These are phyloP conservation scores for Cantharis lateralis DNA, from an alignment of 2,888 invertebrate genomes.

Conservation along the genomic window DNA sequence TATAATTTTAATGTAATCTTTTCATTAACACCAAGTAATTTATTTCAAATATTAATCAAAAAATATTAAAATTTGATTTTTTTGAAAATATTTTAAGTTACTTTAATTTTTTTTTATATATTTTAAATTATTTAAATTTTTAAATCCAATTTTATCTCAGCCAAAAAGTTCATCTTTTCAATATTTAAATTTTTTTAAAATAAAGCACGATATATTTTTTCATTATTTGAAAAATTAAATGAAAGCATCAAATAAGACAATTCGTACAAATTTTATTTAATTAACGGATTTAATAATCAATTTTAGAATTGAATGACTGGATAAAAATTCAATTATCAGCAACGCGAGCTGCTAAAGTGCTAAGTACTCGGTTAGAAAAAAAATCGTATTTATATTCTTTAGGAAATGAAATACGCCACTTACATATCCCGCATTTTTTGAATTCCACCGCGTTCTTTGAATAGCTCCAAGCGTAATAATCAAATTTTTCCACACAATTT, in stretches of 20 bases:
- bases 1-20: neutral
- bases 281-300: neutral
- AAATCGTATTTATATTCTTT: slow-evolving; percentile 1
- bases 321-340: slow-evolving; percentile 28
- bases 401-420: neutral
- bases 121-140: no score
- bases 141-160: neutral
- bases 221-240: neutral
- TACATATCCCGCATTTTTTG: neutral
- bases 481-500: neutral
- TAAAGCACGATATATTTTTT: neutral
- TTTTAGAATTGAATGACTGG: slow-evolving; percentile 16
- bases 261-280: neutral
- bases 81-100: neutral
- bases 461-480: neutral
- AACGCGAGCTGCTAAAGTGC: slow-evolving; percentile 1
- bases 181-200: neutral
- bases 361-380: neutral
- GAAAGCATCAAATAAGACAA: neutral
- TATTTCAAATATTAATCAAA: neutral
- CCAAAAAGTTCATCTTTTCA: neutral
- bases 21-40: neutral
- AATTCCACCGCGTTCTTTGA: neutral
- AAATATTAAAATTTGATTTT: neutral
- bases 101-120: no score